Conservation (phyloP, 2,888 invertebrate species). For the Neoaliturus tenellus region DNA sequence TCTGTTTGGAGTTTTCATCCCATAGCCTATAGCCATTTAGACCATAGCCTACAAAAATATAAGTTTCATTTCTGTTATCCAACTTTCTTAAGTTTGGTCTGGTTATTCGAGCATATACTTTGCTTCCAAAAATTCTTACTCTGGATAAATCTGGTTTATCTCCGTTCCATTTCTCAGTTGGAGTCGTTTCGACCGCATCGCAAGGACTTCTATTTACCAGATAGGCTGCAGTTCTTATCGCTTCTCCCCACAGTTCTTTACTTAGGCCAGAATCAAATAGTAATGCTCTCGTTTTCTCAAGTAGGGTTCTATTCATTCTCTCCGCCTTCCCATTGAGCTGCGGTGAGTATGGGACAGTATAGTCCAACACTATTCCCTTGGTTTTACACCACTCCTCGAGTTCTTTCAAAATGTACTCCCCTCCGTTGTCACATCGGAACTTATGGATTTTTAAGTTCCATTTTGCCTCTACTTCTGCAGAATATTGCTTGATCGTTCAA, state of each 20-base stretch:
- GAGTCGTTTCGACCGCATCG: constrained; percentile 57
- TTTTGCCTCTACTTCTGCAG: constrained; percentile 8
- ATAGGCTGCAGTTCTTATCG: constrained; percentile 65
- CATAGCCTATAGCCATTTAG: too few species aligned
- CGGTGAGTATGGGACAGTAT: constrained; percentile 60
- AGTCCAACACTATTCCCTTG: constrained; percentile 60
- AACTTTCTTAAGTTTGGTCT: too few species aligned
- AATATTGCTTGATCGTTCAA: constrained; percentile 46
- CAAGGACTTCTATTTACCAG: constrained; percentile 67
- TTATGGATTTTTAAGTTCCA: constrained; percentile 31
- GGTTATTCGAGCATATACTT: constrained; percentile 66
- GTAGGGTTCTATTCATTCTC: constrained; percentile 62
- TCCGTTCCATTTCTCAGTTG: constrained; percentile 65
- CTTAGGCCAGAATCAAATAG: constrained; percentile 65
- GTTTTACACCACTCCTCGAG: constrained; percentile 58
- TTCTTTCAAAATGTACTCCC: constrained; percentile 59
- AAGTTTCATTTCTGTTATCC: too few species aligned
- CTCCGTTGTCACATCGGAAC: constrained; percentile 60
- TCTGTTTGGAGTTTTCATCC: too few species aligned
- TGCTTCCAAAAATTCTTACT: constrained; percentile 68
- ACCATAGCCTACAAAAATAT: too few species aligned
- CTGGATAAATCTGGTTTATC: constrained; percentile 67
- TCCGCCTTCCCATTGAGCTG: constrained; percentile 62
- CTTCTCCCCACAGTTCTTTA: constrained; percentile 69
- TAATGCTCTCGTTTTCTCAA: constrained; percentile 65